phyloP scores from a whole-genome alignment of 2,797 vertebrate genomes.

The Furcifer pardalis region DNA sequence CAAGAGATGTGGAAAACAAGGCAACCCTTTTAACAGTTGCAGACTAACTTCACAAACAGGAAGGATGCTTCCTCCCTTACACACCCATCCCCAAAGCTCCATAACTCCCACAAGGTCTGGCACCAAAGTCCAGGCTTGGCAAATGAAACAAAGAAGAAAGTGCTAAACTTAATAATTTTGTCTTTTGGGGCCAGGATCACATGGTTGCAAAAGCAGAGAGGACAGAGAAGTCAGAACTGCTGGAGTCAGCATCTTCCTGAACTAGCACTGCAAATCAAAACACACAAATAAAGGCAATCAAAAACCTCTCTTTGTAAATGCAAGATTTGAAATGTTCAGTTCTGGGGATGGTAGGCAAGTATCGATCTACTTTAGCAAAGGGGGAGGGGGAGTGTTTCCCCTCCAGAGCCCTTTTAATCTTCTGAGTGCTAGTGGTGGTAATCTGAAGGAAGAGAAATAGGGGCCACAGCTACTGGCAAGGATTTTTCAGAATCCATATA shows the following conservation, averaged over 20 bases:
- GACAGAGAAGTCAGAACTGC: background rate
- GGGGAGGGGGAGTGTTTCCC: background rate
- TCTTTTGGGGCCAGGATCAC: background rate
- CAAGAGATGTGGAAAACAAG: background rate
- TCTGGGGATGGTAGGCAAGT: background rate
- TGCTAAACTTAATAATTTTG: background rate
- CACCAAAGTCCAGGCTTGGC: background rate
- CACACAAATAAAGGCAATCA: background rate
- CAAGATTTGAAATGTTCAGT: background rate
- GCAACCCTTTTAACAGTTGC: background rate
- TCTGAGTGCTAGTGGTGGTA: background rate
- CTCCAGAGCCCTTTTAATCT: slow-evolving; percentile 3
- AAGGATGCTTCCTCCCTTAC: background rate
- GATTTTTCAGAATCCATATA: slow-evolving; percentile 8
- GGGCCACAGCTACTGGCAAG: slow-evolving; percentile 11
- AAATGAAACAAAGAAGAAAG: background rate
- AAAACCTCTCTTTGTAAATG: background rate
- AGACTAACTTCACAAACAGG: background rate
- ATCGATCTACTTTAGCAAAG: background rate
- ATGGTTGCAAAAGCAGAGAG: too few species aligned
- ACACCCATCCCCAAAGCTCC: background rate
- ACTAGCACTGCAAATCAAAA: background rate
- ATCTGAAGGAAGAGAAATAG: background rate
- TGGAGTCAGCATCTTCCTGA: background rate
- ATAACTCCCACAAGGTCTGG: background rate